phyloP scores from a whole-genome alignment of 2,113 vertebrate genomes.

The Raphicerus campestris region DNA sequence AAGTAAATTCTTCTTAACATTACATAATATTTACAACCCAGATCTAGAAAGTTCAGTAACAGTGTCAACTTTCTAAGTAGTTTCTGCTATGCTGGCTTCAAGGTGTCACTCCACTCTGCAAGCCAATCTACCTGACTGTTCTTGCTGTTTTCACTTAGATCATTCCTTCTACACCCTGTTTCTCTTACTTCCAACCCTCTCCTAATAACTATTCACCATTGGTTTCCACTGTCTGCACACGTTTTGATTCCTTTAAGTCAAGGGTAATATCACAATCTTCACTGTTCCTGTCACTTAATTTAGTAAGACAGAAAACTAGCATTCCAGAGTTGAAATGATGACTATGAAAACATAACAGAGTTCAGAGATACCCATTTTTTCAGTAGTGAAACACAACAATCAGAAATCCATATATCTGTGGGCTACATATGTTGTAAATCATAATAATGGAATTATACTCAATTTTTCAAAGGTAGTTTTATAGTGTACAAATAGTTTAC shows the following conservation, averaged over 20 bases:
- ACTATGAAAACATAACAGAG: background rate
- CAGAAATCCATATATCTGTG: background rate
- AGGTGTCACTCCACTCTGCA: background rate
- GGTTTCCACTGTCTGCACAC: background rate
- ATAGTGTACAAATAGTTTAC: background rate
- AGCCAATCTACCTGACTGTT: background rate
- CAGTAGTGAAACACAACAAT: background rate
- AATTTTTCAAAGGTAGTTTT: constrained; percentile 14
- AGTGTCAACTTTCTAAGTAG: constrained; percentile 1
- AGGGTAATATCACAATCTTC: background rate
- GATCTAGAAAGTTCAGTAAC: background rate
- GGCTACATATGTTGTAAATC: background rate
- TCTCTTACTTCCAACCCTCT: background rate
- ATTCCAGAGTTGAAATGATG: background rate
- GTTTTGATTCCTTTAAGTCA: constrained; percentile 18
- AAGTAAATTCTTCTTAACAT: constrained; percentile 34
- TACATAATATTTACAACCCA: constrained; percentile 8
- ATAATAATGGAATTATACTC: background rate
- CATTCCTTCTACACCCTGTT: background rate
- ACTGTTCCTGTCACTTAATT: background rate
- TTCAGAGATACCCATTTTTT: background rate
- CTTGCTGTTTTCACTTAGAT: background rate
- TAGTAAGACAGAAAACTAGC: background rate
- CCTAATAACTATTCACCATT: background rate
- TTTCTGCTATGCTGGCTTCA: background rate